Evolutionary conservation across 2,113 vertebrate genomes (phyloP).

Genomic region (Pristiophorus japonicus): DNA sequence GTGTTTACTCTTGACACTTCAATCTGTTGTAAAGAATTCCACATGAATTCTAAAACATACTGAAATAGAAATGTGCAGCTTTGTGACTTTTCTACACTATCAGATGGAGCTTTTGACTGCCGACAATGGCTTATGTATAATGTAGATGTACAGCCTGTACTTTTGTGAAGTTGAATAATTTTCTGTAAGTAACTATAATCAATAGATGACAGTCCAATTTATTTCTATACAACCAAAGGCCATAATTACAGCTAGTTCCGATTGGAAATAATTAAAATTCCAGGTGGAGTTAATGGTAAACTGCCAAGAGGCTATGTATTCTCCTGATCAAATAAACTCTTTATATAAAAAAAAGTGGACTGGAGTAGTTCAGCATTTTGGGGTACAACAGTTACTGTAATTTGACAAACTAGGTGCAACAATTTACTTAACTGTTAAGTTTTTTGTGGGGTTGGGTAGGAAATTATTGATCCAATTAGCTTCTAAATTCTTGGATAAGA

Average conservation of each 20-base stretch:
- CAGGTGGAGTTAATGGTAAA: background rate
- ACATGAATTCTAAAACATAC: background rate
- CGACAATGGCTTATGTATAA: constrained; percentile 15
- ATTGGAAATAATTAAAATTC: background rate
- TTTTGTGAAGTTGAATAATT: background rate
- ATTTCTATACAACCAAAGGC: background rate
- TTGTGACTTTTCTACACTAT: background rate
- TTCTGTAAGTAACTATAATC: constrained; percentile 27
- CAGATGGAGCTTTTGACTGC: background rate
- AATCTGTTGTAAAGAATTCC: background rate
- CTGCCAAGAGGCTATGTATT: background rate
- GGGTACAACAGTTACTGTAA: background rate
- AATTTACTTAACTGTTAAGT: background rate
- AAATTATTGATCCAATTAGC: background rate
- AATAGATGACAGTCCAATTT: constrained; percentile 16
- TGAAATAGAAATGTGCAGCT: constrained; percentile 13
- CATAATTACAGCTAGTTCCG: constrained; percentile 6
- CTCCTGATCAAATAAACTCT: background rate
- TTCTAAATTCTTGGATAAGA: background rate
- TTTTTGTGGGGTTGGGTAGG: background rate
- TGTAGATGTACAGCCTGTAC: constrained; percentile 13
- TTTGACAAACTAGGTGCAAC: background rate
- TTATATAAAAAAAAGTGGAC: too few relatives aligned
- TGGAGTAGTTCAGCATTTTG: background rate
- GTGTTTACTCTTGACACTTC: background rate